These are phyloP conservation scores for Eulemur coronatus DNA, from an alignment of 2,797 vertebrate species.

Conservation along the genomic window DNA sequence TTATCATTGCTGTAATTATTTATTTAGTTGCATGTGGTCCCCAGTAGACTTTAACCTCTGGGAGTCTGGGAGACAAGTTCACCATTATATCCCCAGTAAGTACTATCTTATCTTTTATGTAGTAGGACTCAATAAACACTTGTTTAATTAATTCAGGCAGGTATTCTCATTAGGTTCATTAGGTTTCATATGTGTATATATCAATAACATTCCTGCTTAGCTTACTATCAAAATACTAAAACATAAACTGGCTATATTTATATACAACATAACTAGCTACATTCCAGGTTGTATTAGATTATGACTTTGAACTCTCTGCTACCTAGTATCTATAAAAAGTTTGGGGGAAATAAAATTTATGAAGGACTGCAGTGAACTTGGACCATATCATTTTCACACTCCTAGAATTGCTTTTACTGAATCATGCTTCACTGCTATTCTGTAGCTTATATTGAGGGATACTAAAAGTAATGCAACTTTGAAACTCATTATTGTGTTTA, in stretches of 20 bases:
- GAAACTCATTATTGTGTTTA: not conserved
- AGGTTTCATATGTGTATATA: constrained; percentile 12
- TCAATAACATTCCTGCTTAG: not conserved
- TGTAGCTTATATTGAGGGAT: not conserved
- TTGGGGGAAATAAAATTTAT: constrained; percentile 35
- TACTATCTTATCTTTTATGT: constrained; percentile 35
- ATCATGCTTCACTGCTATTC: not conserved
- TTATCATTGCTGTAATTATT: not conserved
- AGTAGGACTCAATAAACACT: not conserved
- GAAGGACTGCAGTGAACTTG: not conserved
- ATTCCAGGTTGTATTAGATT: not conserved
- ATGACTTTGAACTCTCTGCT: constrained; percentile 38
- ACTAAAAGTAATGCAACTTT: constrained; percentile 3
- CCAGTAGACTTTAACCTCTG: not conserved
- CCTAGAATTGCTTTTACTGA: constrained; percentile 27
- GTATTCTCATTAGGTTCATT: constrained; percentile 45
- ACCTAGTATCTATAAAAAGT: constrained; percentile 30
- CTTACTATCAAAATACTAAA: constrained; percentile 38
- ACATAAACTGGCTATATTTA: not conserved
- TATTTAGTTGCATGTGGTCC: not conserved
- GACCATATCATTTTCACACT: not conserved
- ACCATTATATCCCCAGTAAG: not conserved
- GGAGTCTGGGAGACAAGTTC: not conserved
- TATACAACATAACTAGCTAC: not conserved
- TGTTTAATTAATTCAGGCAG: constrained; percentile 48